Evolutionary conservation across 2,113 vertebrate genomes (phyloP), one percentile per base, ranked within the genome.

Genomic region (Progne subis): DNA sequence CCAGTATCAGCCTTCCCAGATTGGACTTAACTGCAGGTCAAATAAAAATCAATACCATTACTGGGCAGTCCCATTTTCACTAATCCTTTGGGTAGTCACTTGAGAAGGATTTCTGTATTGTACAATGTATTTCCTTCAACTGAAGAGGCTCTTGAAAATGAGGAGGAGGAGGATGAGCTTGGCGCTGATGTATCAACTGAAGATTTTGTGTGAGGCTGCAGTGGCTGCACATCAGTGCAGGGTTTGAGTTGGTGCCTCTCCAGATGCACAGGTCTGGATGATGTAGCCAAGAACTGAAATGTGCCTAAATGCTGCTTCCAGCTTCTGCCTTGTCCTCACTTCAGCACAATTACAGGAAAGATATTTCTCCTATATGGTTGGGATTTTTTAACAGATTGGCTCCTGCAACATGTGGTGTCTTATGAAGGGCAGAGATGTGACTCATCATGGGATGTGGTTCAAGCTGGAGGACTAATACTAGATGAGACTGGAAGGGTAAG

Each of bases 11-110:
- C 43, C 52, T 90, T 91, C 70, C 55, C 34, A 60, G 55, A 76
- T 0, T 88, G 64, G 83, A 83, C 50, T 92, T 39, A 86, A 80
- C 67, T 80, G 43, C 63, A 74, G 55, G 56, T 88, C 75, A 90
- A n/a, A 94, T 75, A 86, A 65, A 88, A 94, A 88, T 86, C 84
- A 82, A 23, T 82, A 43, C 28, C 37, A 74, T 93, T 96, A 71
- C 82, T 81, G 83, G 68, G 32, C 19, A 91, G 59, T n/a, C 8
- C 21, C 14, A 24, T 96, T 95, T 90, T 92, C 46, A 31, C 75
- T 68, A 71, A 57, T 90, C 63, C 52, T 96, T 86, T 86, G 71
- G 46, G 56, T 61, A 32, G 32, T 70, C 76, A 69, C 47, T 88
- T 50, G 64, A 93, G 85, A 91, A 83, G 91, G 55, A 70, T 49